Evolutionary conservation across 2,888 invertebrate genomes (phyloP).

Genomic region (Acronicta psi): DNA sequence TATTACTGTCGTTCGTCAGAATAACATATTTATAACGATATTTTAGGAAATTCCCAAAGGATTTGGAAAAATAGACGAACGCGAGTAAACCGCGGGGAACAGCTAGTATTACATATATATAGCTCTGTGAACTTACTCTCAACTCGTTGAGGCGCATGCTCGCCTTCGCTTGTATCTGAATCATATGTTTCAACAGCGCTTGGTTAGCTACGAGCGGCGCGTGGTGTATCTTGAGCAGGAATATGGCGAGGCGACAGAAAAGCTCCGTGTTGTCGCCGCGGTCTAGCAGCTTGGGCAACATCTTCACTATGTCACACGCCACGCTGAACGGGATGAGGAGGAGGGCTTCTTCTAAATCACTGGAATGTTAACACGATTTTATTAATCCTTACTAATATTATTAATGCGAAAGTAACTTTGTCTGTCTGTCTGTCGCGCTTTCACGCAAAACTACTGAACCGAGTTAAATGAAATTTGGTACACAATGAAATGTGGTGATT

Average conservation of each 20-base stretch:
- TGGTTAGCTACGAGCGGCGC: conserved; percentile 93
- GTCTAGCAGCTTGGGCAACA: conserved; percentile 91
- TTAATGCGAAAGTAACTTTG: too few relatives aligned
- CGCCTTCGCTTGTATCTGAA: conserved; percentile 90
- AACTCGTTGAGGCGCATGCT: conserved; percentile 88
- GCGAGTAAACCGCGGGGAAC: too few relatives aligned
- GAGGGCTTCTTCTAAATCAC: conserved; percentile 97
- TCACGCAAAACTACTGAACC: too few relatives aligned
- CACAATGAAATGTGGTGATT: too few relatives aligned
- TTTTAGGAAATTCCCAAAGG: too few relatives aligned
- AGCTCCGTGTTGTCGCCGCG: conserved; percentile 93
- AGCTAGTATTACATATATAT: too few relatives aligned
- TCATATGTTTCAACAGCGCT: conserved; percentile 90
- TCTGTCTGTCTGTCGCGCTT: too few relatives aligned
- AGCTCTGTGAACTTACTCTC: conserved; percentile 83
- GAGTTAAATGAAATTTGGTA: too few relatives aligned
- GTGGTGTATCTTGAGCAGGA: conserved; percentile 93
- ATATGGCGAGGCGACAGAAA: conserved; percentile 92
- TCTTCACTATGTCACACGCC: conserved; percentile 93
- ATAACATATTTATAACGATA: too few relatives aligned
- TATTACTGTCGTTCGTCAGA: too few relatives aligned
- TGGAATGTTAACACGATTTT: conserved; percentile 70
- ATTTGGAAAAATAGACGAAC: too few relatives aligned
- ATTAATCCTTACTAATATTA: too few relatives aligned
- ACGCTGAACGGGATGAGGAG: conserved; percentile 95